Conservation (phyloP, 2,113 vertebrate genomes). For the Morone chrysops region DNA sequence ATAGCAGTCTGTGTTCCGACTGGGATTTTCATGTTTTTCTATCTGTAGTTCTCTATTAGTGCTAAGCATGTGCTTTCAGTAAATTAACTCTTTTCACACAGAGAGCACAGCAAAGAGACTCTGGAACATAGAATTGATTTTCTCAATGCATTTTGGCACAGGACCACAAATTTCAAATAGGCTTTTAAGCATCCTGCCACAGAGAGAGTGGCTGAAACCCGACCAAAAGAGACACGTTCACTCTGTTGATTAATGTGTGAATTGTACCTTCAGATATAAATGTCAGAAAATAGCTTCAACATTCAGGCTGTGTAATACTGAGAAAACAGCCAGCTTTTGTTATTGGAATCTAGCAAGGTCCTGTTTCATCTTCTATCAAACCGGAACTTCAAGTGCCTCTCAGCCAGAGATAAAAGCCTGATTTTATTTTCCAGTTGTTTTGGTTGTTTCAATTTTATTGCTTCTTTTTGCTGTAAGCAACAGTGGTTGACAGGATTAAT, state of each 20-base stretch:
- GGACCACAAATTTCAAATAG: slow-evolving; percentile 33
- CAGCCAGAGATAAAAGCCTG: slow-evolving; percentile 33
- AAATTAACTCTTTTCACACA: slow-evolving; percentile 10
- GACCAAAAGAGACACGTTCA: not conserved
- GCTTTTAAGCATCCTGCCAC: slow-evolving; percentile 29
- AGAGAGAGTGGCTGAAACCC: slow-evolving; percentile 25
- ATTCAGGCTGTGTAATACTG: not conserved
- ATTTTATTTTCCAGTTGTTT: not conserved
- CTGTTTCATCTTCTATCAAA: slow-evolving; percentile 34
- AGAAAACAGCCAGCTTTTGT: slow-evolving; percentile 25
- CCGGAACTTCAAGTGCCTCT: not conserved
- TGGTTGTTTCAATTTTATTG: slow-evolving; percentile 22
- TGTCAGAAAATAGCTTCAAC: slow-evolving; percentile 5
- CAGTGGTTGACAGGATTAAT: slow-evolving; percentile 21
- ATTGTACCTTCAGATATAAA: slow-evolving; percentile 15
- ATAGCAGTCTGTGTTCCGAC: not conserved
- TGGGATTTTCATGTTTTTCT: not conserved
- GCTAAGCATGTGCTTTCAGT: not conserved
- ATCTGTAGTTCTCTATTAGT: not conserved
- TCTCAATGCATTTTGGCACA: slow-evolving; percentile 23
- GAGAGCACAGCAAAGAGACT: slow-evolving; percentile 14
- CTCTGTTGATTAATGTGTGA: slow-evolving; percentile 41
- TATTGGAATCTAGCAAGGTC: not conserved
- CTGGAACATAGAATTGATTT: slow-evolving; percentile 15
- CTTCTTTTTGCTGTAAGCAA: slow-evolving; percentile 14